phyloP scores from a whole-genome alignment of 2,797 vertebrate genomes.

The Ctenopoma multispine region DNA sequence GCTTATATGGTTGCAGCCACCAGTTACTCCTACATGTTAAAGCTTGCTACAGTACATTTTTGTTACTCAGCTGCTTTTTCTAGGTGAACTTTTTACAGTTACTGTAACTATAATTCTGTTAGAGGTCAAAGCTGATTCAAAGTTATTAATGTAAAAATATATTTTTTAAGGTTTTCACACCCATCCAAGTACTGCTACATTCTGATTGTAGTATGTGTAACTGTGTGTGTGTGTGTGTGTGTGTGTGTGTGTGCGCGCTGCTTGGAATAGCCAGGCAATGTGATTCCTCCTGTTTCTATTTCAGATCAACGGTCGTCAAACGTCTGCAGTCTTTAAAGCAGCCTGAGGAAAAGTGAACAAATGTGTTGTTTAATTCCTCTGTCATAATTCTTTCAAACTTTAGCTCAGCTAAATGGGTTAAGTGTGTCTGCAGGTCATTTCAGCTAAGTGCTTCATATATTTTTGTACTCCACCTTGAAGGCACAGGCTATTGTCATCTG shows the following conservation, averaged over 20 bases:
- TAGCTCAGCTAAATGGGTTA: constrained; percentile 3
- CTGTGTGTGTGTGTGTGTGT: constrained; percentile 10
- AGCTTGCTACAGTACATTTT: neutral
- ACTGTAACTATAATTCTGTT: constrained; percentile 2
- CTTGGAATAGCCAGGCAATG: constrained; percentile 83
- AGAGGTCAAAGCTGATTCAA: constrained; percentile 6
- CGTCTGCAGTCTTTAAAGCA: constrained; percentile 43
- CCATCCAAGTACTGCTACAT: constrained; percentile 11
- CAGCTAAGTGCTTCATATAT: constrained; percentile 41
- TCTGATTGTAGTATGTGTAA: constrained; percentile 12
- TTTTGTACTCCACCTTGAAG: neutral
- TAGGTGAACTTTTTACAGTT: constrained; percentile 1
- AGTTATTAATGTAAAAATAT: constrained; percentile 8
- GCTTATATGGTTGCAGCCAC: constrained; percentile 3
- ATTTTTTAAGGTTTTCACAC: constrained; percentile 10
- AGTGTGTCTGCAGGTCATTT: constrained; percentile 17
- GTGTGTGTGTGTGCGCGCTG: constrained; percentile 29
- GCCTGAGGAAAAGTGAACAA: constrained; percentile 58
- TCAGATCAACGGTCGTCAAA: constrained; percentile 64
- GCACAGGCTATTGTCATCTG: constrained; percentile 12
- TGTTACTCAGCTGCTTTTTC: neutral
- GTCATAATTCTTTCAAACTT: neutral
- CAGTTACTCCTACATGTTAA: neutral
- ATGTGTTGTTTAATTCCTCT: constrained; percentile 26
- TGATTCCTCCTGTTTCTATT: constrained; percentile 83